Percentiles rank a stretch among this genome's conserved stretches.
These are phyloP conservation scores for Drosophila ananassae DNA, from an alignment of 1,140 invertebrate species.

Conservation along the genomic window DNA sequence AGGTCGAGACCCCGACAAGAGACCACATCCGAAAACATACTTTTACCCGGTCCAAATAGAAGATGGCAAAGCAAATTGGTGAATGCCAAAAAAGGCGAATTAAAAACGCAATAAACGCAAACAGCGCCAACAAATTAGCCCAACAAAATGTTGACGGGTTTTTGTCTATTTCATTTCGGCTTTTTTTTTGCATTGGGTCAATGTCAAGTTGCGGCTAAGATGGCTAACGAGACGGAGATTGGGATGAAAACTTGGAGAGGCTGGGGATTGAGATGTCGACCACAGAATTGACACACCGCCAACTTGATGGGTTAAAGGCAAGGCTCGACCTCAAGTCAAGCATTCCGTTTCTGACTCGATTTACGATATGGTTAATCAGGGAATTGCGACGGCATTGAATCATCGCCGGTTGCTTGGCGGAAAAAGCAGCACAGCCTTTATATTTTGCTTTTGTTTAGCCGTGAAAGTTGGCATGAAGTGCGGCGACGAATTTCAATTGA, in stretches of 20 bases:
- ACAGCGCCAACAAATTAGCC: slow-evolving; percentile 55
- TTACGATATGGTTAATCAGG: slow-evolving; percentile 44
- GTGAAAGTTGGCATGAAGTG: slow-evolving; percentile 51
- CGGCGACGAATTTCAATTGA: slow-evolving; percentile 60
- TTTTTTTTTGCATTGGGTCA: slow-evolving; percentile 65
- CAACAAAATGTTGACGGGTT: slow-evolving; percentile 54
- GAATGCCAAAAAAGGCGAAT: slow-evolving; percentile 75
- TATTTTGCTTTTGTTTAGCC: slow-evolving; percentile 13
- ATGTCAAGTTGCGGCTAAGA: slow-evolving; percentile 65
- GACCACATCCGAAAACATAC: slow-evolving; percentile 40
- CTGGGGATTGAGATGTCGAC: slow-evolving; percentile 60
- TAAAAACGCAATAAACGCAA: slow-evolving; percentile 61
- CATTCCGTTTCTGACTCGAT: not conserved
- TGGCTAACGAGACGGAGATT: slow-evolving; percentile 2
- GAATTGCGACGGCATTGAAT: slow-evolving; percentile 34
- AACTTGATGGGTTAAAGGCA: slow-evolving; percentile 54
- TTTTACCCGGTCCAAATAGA: slow-evolving; percentile 59
- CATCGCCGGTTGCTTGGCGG: slow-evolving; percentile 20
- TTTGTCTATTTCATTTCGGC: slow-evolving; percentile 48
- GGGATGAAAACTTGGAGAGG: slow-evolving; percentile 21
- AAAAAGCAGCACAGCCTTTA: slow-evolving; percentile 12
- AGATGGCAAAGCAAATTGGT: slow-evolving; percentile 61
- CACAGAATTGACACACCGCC: slow-evolving; percentile 39
- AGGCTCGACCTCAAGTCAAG: slow-evolving; percentile 29
- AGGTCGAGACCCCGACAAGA: slow-evolving; percentile 56